Conservation (phyloP, 2,113 vertebrate genomes). For the Serinus canaria region DNA sequence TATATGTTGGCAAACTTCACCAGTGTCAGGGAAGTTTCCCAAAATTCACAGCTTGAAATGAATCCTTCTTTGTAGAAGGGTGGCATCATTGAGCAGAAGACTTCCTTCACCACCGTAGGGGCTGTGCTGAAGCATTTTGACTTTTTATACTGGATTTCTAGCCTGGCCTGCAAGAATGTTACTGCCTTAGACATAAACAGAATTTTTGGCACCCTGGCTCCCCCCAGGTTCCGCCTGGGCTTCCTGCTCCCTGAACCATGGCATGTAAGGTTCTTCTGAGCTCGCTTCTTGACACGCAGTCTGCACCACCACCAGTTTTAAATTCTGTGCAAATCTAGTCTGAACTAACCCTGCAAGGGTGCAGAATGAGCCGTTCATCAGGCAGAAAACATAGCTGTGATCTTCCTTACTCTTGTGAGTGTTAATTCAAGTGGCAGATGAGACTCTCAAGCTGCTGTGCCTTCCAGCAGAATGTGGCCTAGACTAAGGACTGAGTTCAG, state of each 20-base stretch:
- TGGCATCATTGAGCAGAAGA: conserved; percentile 33
- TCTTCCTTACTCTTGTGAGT: neutral
- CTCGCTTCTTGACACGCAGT: neutral
- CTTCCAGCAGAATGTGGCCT: neutral
- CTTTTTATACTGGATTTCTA: conserved; percentile 12
- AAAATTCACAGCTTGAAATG: conserved; percentile 53
- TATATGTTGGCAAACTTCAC: conserved; percentile 1
- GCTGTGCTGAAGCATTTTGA: neutral
- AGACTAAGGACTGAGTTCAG: neutral
- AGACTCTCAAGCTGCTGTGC: neutral
- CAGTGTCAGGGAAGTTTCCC: conserved; percentile 16
- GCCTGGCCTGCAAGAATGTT: conserved; percentile 22
- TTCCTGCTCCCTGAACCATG: neutral
- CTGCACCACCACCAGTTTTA: neutral
- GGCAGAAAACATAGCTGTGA: neutral
- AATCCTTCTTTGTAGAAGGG: conserved; percentile 51
- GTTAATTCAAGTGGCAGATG: neutral
- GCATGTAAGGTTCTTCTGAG: conserved; percentile 22
- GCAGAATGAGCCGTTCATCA: neutral
- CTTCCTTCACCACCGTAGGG: neutral
- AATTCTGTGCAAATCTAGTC: neutral
- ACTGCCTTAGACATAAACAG: conserved; percentile 9
- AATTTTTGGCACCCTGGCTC: neutral
- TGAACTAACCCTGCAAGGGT: neutral
- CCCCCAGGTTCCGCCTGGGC: conserved; percentile 6